Evolutionary conservation across 2,113 vertebrate genomes (phyloP), one percentile per base, ranked within the genome.

Genomic region (Helogale parvula): DNA sequence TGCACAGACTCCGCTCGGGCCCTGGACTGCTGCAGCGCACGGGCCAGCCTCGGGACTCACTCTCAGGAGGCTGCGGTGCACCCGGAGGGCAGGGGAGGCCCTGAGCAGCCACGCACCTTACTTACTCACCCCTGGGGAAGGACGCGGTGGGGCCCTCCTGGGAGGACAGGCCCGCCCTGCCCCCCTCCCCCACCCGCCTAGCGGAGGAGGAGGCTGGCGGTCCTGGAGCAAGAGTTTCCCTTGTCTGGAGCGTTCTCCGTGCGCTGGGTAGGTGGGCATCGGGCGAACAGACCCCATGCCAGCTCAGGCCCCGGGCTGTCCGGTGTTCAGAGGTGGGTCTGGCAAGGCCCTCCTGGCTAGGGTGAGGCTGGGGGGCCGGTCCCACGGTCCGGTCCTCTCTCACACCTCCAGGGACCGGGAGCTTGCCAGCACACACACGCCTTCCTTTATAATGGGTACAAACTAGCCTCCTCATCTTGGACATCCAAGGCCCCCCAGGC

Each of bases 11-110:
- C 38, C 5, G 52, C 38, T 10, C 84, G 83, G 80, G 23, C 25
- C 25, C 54, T 2, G 12, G 19, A 17, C 12, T 0, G 60, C 6
- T 3, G 19, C 35, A 0, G 16, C 0, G 72, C 11, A 1, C 6
- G 25, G 65, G 2, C 41, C 38, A 2, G 54, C 31, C 47, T 21
- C 4, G 10, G n/a, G 68, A 38, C 47, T 5, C 21, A 2, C 71
- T 41, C 71, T 38, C 21, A 16, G 72, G 72, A 47, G 41, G 71
- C 35, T 5, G 25, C 13, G 11, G 15, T 0, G 27, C 52, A 3
- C 52, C 12, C 15, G 14, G 77, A 9, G 33, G 66, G 33, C 57
- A 65, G 60, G 11, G 65, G 45, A 17, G 35, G 7, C 38, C 60
- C 11, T 2, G 3, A 21, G 45, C 66, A 19, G 27, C 25, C 1